Base-by-base conservation (phyloP, 2,888 invertebrate species). In the Criorhina ranunculi region DNA sequence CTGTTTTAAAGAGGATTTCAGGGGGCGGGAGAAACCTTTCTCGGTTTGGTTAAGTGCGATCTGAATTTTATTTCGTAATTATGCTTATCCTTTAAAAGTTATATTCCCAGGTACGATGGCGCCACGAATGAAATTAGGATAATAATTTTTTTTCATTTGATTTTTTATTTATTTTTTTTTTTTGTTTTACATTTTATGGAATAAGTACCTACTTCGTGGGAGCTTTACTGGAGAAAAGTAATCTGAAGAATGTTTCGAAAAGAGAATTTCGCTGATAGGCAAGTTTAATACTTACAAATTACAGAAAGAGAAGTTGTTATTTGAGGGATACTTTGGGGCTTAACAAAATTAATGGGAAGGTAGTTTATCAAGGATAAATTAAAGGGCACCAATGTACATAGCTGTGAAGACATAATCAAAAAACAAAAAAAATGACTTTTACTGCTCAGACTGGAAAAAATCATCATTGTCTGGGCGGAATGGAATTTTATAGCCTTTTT, bases 51-150 rank as follows among this genome's bases (percentile, higher is more conserved):
- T 73, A 75, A 75, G 79, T 85, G 75, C 83, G 79, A 62, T 75
- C 49, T 75, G 62, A 79, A 73, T 85, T 83, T 85, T 79, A 79
- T 85, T 85, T 70, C 46, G 73, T 46, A 85, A 85, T 85, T 85
- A 85, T 85, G 83, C 75, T 85, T 79, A 85, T 85, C 83, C 66
- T 66, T 85, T 69, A 51, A 79, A 83, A 79, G 83, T 79, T 57
- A 24, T 44, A 64, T 66, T 67, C 15, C 4, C 62, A 46, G 66
- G 66, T 78, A 53, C 17, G 12, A 42, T 9, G 12, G 33, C 5
- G 40, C 44, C 33, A 29, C 60, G 24, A 37, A 44, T 17, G 29
- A 55, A 67, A 73, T 83, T 78, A 19, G 70, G 66, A 66, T 72
- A 40, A 78, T 53, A 82, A 60, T 51, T 57, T 40, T 72, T 49